These are phyloP conservation scores for Goniozus legneri DNA, from an alignment of 1,140 invertebrate genomes.

Conservation along the genomic window DNA sequence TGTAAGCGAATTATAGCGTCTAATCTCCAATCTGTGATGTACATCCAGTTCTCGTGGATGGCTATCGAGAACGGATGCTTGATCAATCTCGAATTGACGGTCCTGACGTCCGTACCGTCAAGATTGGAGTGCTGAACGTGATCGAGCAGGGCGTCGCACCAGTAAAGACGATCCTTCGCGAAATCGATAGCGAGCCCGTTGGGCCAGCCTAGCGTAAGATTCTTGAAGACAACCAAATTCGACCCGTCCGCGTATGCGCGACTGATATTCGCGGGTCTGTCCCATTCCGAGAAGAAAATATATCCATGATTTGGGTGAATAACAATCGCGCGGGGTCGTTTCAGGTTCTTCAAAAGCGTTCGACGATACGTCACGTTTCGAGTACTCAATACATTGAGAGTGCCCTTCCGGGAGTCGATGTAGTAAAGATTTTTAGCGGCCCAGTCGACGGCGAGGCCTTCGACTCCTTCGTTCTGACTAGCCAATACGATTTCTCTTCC, in stretches of 20 bases:
- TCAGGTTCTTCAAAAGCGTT: conserved; percentile 83
- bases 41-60: conserved; percentile 90
- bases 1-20: conserved; percentile 92
- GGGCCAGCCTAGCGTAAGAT: conserved; percentile 92
- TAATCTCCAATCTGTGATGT: conserved; percentile 95
- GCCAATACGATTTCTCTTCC: conserved; percentile 88
- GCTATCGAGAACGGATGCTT: conserved; percentile 96
- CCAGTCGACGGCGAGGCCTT: conserved; percentile 96
- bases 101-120: conserved; percentile 89
- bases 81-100: conserved; percentile 83
- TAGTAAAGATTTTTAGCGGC: conserved; percentile 96
- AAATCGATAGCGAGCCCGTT: conserved; percentile 94
- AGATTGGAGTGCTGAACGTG: conserved; percentile 94
- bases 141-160: conserved; percentile 93
- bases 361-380: conserved; percentile 79
- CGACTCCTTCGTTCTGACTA: conserved; percentile 95
- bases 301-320: conserved; percentile 93
- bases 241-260: conserved; percentile 85
- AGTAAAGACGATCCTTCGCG: conserved; percentile 80
- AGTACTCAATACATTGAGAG: conserved; percentile 88
- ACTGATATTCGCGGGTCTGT: conserved; percentile 92
- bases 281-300: conserved; percentile 95
- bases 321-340: conserved; percentile 90
- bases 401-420: conserved; percentile 94
- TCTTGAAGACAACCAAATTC: conserved; percentile 83